A percentile compares a stretch with the other conserved stretches of the same genome.
These are phyloP conservation scores for Diadophis punctatus DNA, from an alignment of 2,113 vertebrate genomes.

Conservation along the genomic window DNA sequence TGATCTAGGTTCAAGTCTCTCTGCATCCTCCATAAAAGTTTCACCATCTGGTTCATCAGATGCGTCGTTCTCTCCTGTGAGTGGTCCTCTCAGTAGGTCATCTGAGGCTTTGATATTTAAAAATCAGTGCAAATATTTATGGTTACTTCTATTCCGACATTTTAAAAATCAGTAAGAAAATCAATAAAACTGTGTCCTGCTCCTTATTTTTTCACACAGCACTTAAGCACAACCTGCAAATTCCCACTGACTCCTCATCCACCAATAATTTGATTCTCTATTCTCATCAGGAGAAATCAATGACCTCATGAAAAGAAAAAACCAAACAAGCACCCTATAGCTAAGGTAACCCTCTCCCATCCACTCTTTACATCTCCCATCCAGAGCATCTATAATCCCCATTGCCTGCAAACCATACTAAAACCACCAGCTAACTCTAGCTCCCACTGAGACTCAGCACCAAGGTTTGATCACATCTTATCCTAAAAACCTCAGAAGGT, in stretches of 20 bases:
- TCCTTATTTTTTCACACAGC: neutral
- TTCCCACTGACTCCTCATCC: neutral
- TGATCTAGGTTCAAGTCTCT: conserved; percentile 76
- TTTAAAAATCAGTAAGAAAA: neutral
- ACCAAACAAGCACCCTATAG: neutral
- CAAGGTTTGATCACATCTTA: neutral
- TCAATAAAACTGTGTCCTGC: neutral
- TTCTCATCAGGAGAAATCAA: neutral
- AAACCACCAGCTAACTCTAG: neutral
- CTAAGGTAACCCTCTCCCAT: neutral
- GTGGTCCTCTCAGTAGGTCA: conserved; percentile 71
- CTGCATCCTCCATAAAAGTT: conserved; percentile 62
- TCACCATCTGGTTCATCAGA: conserved; percentile 78
- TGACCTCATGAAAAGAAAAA: neutral
- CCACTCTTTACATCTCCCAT: neutral
- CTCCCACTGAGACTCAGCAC: neutral
- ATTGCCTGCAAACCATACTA: neutral
- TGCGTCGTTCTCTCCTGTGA: conserved; percentile 51
- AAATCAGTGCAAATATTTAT: neutral
- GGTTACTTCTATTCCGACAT: neutral
- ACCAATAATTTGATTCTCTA: neutral
- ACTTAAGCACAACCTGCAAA: neutral
- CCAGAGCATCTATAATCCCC: neutral
- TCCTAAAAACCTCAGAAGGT: neutral
- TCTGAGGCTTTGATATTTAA: conserved; percentile 59